phyloP scores from a whole-genome alignment of 2,888 invertebrate genomes.

The Drosophila subquinaria region DNA sequence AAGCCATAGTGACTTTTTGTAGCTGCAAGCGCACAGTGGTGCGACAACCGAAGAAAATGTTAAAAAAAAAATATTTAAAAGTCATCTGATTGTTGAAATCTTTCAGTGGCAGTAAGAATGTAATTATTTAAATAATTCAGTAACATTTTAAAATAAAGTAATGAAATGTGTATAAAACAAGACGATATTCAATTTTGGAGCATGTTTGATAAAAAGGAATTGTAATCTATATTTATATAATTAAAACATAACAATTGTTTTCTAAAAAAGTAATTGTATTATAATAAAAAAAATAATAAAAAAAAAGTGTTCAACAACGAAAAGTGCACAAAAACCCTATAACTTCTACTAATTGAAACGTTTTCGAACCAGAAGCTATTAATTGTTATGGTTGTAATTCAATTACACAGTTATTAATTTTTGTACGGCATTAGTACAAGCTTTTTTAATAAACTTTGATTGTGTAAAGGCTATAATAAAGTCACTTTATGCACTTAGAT shows the following conservation, averaged over 20 bases:
- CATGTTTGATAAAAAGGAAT: neutral
- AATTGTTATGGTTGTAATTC: constrained; percentile 1
- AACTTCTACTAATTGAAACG: neutral
- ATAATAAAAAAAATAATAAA: neutral
- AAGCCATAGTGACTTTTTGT: constrained; percentile 47
- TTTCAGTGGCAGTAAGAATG: neutral
- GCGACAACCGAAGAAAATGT: neutral
- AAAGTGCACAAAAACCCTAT: neutral
- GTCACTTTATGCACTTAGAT: neutral
- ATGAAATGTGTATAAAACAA: neutral
- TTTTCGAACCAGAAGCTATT: constrained; percentile 4
- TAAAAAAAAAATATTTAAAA: neutral
- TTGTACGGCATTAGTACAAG: neutral
- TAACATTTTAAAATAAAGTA: neutral
- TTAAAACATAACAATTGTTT: neutral
- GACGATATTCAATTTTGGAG: neutral
- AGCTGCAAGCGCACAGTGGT: constrained; percentile 38
- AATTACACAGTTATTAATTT: neutral
- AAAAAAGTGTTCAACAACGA: neutral
- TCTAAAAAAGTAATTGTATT: neutral
- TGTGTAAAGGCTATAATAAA: neutral
- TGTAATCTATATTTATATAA: neutral
- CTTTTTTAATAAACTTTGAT: neutral
- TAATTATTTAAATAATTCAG: neutral
- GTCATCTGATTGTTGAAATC: neutral